phyloP scores from a whole-genome alignment of 2,888 invertebrate genomes.

The Mesorhabditis sp. region DNA sequence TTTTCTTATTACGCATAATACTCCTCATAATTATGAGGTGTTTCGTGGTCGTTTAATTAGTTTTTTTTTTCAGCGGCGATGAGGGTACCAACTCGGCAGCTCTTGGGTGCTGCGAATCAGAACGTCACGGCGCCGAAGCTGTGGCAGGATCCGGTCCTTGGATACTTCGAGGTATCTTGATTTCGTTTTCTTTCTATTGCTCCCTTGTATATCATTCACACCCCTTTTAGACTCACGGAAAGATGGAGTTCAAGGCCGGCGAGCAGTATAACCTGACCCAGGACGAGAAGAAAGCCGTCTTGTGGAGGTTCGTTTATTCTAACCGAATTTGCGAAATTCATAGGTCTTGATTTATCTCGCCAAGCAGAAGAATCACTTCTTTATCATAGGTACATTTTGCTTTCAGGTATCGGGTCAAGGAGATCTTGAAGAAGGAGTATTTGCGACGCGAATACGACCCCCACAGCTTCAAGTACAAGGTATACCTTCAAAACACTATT shows the following conservation, averaged over 20 bases:
- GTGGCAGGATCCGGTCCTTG: constrained; percentile 54
- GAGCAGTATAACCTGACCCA: constrained; percentile 56
- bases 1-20: too few species aligned
- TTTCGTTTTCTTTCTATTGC: constrained; percentile 2
- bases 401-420: constrained; percentile 56
- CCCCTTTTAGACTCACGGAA: constrained; percentile 47
- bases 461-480: constrained; percentile 54
- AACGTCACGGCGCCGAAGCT: constrained; percentile 50
- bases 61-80: too few species aligned
- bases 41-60: too few species aligned
- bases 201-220: background rate
- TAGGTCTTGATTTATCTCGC: background rate
- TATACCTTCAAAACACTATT: background rate
- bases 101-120: constrained; percentile 49
- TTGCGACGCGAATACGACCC: constrained; percentile 57
- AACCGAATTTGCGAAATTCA: background rate
- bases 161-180: constrained; percentile 38
- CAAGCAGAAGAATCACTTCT: too few species aligned
- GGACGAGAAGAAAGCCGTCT: constrained; percentile 54
- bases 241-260: constrained; percentile 55
- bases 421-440: constrained; percentile 57
- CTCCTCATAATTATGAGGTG: too few species aligned
- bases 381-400: background rate
- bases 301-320: constrained; percentile 29
- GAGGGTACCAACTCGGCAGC: background rate